Conservation (phyloP, 2,113 vertebrate species). For the Echinops telfairi region DNA sequence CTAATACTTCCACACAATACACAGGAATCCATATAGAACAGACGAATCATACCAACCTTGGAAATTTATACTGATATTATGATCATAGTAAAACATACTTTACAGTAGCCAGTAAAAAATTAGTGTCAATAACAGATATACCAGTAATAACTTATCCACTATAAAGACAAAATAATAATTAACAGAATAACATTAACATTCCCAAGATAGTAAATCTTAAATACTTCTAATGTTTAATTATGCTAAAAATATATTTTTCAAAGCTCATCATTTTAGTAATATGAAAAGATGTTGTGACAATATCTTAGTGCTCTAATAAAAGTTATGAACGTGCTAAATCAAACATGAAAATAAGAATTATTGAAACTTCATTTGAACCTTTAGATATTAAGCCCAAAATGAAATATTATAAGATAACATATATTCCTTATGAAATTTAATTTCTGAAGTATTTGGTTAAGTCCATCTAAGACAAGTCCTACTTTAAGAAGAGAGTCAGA, state of each 20-base stretch:
- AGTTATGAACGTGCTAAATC: not conserved
- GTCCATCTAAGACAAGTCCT: not conserved
- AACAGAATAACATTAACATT: constrained; percentile 4
- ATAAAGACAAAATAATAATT: constrained; percentile 30
- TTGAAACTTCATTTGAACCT: not conserved
- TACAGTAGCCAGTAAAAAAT: not conserved
- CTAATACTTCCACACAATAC: not conserved
- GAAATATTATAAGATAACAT: no score
- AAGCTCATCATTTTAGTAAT: constrained; percentile 5
- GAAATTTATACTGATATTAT: constrained; percentile 23
- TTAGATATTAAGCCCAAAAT: no score
- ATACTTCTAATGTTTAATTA: no score
- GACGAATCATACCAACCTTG: not conserved
- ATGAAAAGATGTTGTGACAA: not conserved
- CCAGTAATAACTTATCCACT: not conserved
- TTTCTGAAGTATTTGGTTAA: no score
- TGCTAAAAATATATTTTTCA: not conserved
- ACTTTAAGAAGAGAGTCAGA: not conserved
- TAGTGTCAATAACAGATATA: not conserved
- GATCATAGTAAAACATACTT: not conserved
- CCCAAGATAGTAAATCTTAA: not conserved
- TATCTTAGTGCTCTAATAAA: constrained; percentile 39
- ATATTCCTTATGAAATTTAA: no score
- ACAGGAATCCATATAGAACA: not conserved
- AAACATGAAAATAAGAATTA: not conserved